Base-by-base conservation (phyloP, 2,113 vertebrate species). In the Sander vitreus region DNA sequence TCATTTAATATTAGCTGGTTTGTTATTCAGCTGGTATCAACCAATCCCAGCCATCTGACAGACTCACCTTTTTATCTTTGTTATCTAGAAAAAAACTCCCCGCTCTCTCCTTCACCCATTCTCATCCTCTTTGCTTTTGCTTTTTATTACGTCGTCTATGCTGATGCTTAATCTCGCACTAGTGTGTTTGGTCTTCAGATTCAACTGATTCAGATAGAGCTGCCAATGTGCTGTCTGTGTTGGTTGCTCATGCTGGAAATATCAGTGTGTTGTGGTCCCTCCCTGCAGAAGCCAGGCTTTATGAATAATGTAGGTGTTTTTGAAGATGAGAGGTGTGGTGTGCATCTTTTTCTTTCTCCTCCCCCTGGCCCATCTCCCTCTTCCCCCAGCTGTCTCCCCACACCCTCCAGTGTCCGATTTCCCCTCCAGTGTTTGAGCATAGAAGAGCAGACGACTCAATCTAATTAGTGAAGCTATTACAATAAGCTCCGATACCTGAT, bases 221-320 rank as follows among this genome's bases (percentile, higher is more conserved):
- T 73, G 59, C 30, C 54, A 47, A 16, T 64, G 39, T 69, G 16
- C 55, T 36, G 16, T 79, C 62, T 85, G 53, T 57, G 48, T 64
- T 76, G 70, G 57, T 48, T 67, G 76, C 66, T 81, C 67, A n/a
- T 64, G 88, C 78, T 81, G 50, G 65, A 80, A 58, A 73, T 72
- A 63, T 87, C 25, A 39, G 64, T 81, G 73, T 76, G 76, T 62
- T 50, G 23, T 80, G 78, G 66, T 85, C 73, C 73, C 77, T 88
- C 86, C 83, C 83, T 89, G 72, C 80, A 86, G 87, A 91, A 87
- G 67, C 78, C 74, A 86, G 72, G 72, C 55, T 78, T 91, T 88
- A 95, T 95, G 90, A 94, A 94, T 95, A 94, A 94, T 95, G 93
- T 91, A 95, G 83, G 92, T 92, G 91, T 93, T 94, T 94, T 94